phyloP scores from a whole-genome alignment of 1,140 invertebrate genomes.

The Colletes latitarsis region DNA sequence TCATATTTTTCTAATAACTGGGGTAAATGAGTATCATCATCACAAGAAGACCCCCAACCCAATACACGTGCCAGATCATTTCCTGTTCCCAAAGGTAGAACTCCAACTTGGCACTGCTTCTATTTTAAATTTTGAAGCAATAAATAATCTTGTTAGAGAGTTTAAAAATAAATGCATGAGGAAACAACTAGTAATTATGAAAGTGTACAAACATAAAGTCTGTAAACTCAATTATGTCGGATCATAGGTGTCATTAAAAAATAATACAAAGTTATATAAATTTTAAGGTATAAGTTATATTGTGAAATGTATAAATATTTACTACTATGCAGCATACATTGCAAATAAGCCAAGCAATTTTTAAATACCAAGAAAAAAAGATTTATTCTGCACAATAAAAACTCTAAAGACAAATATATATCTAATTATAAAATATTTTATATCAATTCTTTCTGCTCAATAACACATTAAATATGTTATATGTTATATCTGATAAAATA shows the following conservation, averaged over 20 bases:
- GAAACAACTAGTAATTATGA: not conserved
- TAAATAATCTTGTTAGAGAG: conserved; percentile 14
- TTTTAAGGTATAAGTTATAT: not conserved
- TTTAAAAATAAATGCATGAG: not conserved
- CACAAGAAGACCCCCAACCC: conserved; percentile 97
- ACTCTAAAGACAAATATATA: too few relatives aligned
- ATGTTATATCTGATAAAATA: too few relatives aligned
- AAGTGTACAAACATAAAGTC: not conserved
- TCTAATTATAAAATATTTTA: not conserved
- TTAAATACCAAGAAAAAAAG: conserved; percentile 12
- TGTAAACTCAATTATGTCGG: not conserved
- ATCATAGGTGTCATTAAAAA: not conserved
- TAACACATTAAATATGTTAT: too few relatives aligned
- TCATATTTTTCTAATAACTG: conserved; percentile 96
- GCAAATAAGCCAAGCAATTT: conserved; percentile 25
- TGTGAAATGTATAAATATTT: conserved; percentile 5
- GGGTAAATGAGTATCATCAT: conserved; percentile 96
- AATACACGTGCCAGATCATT: conserved; percentile 97
- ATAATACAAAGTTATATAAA: conserved; percentile 10
- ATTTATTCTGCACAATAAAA: conserved; percentile 7
- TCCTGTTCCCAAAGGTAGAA: conserved; percentile 96
- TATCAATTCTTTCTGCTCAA: not conserved
- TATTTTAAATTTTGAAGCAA: conserved; percentile 73
- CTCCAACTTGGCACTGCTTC: conserved; percentile 95
- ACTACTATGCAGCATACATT: conserved; percentile 7